These are phyloP conservation scores for Orthonychiurus folsomi DNA, from an alignment of 2,888 invertebrate species.

Conservation along the genomic window DNA sequence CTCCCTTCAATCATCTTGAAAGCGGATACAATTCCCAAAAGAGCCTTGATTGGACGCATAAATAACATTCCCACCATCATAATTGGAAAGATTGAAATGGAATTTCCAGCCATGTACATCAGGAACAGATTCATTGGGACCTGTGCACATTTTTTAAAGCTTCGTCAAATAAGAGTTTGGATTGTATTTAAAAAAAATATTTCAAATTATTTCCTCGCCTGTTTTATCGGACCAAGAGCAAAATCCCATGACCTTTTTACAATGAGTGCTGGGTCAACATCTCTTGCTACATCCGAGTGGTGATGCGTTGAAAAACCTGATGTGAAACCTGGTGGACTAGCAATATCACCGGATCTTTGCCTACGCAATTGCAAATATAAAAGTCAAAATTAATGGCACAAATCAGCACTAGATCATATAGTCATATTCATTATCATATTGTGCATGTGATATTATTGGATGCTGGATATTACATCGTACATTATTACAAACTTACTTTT, in stretches of 20 bases:
- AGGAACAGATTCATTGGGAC: slow-evolving; percentile 97
- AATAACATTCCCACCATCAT: slow-evolving; percentile 99
- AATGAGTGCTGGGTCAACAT: slow-evolving; percentile 72
- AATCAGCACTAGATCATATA: not conserved
- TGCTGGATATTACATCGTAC: too few relatives aligned
- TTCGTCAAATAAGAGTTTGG: not conserved
- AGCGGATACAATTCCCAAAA: slow-evolving; percentile 49
- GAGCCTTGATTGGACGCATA: slow-evolving; percentile 87
- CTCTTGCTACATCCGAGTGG: slow-evolving; percentile 69
- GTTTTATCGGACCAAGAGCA: slow-evolving; percentile 87
- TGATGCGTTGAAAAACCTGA: slow-evolving; percentile 57
- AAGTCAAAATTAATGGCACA: not conserved
- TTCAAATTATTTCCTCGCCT: slow-evolving; percentile 49
- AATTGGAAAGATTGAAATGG: slow-evolving; percentile 98
- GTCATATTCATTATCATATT: too few relatives aligned
- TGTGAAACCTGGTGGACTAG: slow-evolving; percentile 78
- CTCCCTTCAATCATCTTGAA: slow-evolving; percentile 92
- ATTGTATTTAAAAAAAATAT: slow-evolving; percentile 7
- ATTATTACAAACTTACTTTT: slow-evolving; percentile 21
- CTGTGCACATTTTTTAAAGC: slow-evolving; percentile 41
- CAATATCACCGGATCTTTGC: slow-evolving; percentile 49
- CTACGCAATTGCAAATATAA: slow-evolving; percentile 10
- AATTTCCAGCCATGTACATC: slow-evolving; percentile 99
- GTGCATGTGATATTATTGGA: too few relatives aligned
- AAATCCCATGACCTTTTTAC: slow-evolving; percentile 96